A percentile compares a stretch with the other conserved stretches of the same genome.
These are phyloP conservation scores for Salvelinus fontinalis DNA, from an alignment of 2,113 vertebrate species.

Conservation along the genomic window DNA sequence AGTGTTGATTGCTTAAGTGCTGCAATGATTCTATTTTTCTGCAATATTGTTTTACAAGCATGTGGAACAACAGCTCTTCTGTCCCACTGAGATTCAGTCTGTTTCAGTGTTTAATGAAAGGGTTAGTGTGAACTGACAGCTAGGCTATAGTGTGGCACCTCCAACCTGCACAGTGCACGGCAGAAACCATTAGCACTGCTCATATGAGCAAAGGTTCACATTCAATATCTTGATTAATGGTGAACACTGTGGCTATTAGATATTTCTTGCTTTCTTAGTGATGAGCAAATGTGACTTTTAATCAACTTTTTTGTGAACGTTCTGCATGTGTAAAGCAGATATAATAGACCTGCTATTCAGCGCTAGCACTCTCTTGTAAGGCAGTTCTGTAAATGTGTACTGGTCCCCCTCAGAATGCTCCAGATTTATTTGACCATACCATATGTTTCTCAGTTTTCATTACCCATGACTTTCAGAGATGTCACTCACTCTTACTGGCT, in stretches of 20 bases:
- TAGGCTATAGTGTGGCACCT: neutral
- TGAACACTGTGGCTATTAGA: neutral
- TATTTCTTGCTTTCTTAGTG: neutral
- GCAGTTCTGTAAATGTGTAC: too few species aligned
- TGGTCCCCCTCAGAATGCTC: neutral
- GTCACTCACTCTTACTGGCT: neutral
- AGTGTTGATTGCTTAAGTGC: constrained; percentile 35
- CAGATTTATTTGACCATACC: neutral
- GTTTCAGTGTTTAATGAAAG: constrained; percentile 14
- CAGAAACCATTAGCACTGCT: neutral
- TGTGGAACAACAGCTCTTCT: constrained; percentile 33
- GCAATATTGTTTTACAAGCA: constrained; percentile 41
- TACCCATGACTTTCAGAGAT: neutral
- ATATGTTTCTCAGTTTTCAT: neutral
- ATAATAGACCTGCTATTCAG: too few species aligned
- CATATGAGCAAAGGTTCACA: neutral
- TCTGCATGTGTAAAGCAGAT: too few species aligned
- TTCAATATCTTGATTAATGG: neutral
- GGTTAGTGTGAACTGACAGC: constrained; percentile 16
- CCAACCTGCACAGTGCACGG: neutral
- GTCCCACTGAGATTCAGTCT: constrained; percentile 12
- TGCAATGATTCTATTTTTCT: constrained; percentile 32
- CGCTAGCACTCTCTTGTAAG: too few species aligned
- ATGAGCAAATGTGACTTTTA: neutral
- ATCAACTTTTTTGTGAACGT: neutral